These are phyloP conservation scores for Drosophila macrospina DNA, from an alignment of 2,888 invertebrate species.

Conservation along the genomic window DNA sequence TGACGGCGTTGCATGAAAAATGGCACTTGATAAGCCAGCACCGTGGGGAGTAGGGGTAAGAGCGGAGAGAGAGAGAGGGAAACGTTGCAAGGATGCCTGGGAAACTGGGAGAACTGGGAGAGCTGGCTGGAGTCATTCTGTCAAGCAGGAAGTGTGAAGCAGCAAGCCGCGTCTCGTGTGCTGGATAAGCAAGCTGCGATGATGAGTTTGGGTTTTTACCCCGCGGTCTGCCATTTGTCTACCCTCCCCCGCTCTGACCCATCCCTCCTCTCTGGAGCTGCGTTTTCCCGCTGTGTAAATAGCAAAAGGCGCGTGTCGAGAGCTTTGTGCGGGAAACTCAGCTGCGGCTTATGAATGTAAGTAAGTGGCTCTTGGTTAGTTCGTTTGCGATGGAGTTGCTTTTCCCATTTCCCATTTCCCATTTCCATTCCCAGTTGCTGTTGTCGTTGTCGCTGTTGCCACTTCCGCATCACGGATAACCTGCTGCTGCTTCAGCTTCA, in stretches of 20 bases:
- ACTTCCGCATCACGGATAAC: constrained; percentile 51
- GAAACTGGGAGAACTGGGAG: not conserved
- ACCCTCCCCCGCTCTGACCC: not conserved
- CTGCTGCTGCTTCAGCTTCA: constrained; percentile 4
- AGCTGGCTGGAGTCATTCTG: constrained; percentile 58
- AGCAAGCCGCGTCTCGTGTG: constrained; percentile 34
- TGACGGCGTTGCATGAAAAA: constrained; percentile 75
- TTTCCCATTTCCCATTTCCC: constrained; percentile 9
- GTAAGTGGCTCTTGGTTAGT: constrained; percentile 81
- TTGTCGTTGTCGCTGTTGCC: constrained; percentile 34
- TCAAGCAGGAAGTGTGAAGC: constrained; percentile 78
- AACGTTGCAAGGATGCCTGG: not conserved
- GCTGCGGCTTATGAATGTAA: constrained; percentile 76
- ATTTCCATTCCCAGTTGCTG: constrained; percentile 10
- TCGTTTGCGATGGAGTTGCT: constrained; percentile 59
- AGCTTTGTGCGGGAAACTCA: constrained; percentile 25
- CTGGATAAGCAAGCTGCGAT: constrained; percentile 45
- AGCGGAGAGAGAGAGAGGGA: not conserved
- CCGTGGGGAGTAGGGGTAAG: constrained; percentile 1
- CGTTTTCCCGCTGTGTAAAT: constrained; percentile 75
- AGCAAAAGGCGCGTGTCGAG: constrained; percentile 78
- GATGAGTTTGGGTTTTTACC: constrained; percentile 55
- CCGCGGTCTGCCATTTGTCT: constrained; percentile 73
- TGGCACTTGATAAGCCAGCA: constrained; percentile 74
- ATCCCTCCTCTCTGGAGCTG: constrained; percentile 4